These are phyloP conservation scores for Isaurus tuberculatus DNA, from an alignment of 92 coral and sea anemone genomes.

Conservation along the genomic window DNA sequence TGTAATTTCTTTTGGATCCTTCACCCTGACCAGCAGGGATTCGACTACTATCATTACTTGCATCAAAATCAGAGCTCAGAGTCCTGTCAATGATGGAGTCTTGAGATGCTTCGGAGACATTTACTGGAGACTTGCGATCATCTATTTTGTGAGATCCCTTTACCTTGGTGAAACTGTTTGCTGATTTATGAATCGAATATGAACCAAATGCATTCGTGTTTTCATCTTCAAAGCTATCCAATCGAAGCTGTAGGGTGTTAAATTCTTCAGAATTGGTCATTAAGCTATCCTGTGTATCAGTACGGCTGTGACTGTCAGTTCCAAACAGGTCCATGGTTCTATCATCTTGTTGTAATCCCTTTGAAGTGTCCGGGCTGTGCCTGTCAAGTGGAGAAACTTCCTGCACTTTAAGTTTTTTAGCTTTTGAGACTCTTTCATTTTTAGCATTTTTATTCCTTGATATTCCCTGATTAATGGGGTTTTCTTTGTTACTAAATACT, in stretches of 20 bases:
- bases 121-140: slow-evolving; percentile 35
- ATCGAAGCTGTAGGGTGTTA: slow-evolving; percentile 75
- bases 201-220: slow-evolving; percentile 57
- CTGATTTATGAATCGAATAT: not conserved
- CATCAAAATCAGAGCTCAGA: slow-evolving; percentile 69
- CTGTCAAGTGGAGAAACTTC: not conserved
- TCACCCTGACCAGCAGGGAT: slow-evolving; percentile 83
- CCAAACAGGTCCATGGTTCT: slow-evolving; percentile 83
- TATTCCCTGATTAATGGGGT: not conserved
- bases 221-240: slow-evolving; percentile 87
- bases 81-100: slow-evolving; percentile 66
- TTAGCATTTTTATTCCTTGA: slow-evolving; percentile 16
- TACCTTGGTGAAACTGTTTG: slow-evolving; percentile 43
- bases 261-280: slow-evolving; percentile 22
- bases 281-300: slow-evolving; percentile 50
- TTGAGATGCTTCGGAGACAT: slow-evolving; percentile 62
- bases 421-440: slow-evolving; percentile 1
- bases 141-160: slow-evolving; percentile 36
- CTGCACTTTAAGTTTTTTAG: not conserved
- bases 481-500: slow-evolving; percentile 60
- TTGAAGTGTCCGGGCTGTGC: not conserved
- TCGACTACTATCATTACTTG: slow-evolving; percentile 83
- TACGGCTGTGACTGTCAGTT: slow-evolving; percentile 66
- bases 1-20: slow-evolving; percentile 31
- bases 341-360: slow-evolving; percentile 55